Base-by-base conservation (phyloP, 2,113 vertebrate genomes). In the Cromileptes altivelis region DNA sequence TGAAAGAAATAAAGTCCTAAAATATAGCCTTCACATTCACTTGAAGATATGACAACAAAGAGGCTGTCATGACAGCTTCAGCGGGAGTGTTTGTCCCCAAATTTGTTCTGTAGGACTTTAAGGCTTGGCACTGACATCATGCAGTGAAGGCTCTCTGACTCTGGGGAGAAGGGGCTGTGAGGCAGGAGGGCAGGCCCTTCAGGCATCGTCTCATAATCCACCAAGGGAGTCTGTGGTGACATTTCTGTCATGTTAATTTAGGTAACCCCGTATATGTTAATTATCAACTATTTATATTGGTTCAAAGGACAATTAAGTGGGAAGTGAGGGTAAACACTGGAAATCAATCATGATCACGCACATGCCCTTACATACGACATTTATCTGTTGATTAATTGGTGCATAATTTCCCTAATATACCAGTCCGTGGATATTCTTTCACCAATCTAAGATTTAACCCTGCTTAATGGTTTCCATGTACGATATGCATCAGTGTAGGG, bases 31-130 rank as follows among this genome's bases (percentile, higher is more conserved):
- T 68, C 17, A 17, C 5, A 42, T 62, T 78, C 33, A 45, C 25
- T 82, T 37, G 12, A 53, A 57, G 49, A 80, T 14, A 70, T 37
- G 14, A 30, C 40, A 47, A 58, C 17, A 55, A 68, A 72, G 49
- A 56, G 27, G 17, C 62, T 63, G 60, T 33, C 53, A 17, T 42
- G 55, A 57, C 70, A 64, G 37, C 17, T 50, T 71, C 55, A 73
- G 53, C 42, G n/a, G 21, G 68, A 65, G 25, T 17, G 47, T 58
- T 65, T 65, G 45, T 65, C 58, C 52, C 85, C 52, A 4, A 23
- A 23, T 62, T 60, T 65, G 47, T 40, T 40, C 53, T 67, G 14
- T 17, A 45, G 57, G 37, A 70, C 47, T 78, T 57, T 14, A 57
- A 18, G 33, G 65, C 67, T 75, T 19, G 17, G 25, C 15, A 18